Base-by-base conservation (phyloP, 2,113 vertebrate genomes). In the Sardina pilchardus region DNA sequence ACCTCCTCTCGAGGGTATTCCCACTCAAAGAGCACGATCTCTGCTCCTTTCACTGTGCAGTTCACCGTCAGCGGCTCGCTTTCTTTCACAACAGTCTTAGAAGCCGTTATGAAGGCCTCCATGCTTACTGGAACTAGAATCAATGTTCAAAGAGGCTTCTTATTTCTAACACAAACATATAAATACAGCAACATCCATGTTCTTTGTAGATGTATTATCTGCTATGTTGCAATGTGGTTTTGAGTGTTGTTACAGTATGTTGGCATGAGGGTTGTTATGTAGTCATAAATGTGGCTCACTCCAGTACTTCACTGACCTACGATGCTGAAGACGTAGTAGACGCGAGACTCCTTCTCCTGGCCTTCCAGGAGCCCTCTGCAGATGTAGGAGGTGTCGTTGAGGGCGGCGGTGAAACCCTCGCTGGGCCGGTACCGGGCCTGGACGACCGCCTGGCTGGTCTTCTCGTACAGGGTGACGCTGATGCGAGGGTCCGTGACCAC, bases 11-110 rank as follows among this genome's bases (percentile, higher is more conserved):
- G 95, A 44, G 98, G 97, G 47, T 95, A 95, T 0, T 93, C 93
- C 98, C 98, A 99, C 75, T 91, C 92, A 89, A 99, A 99, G 90
- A 56, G 92, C 87, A 97, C 95, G 3, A 99, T 91, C 86, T 98
- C 95, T 0, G 95, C 96, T 81, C 95, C 96, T 0, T 95, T 95
- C 85, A 97, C 96, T 0, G 97, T 96, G 93, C 98, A 99, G 93
- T 96, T 96, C 71, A 99, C 89, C 0, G 94, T 96, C 81, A 99
- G 88, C 0, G 96, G 94, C 89, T 99, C 97, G 0, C 97, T 97
- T 91, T 94, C 95, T 83, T 96, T 98, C 90, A 99, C 95, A 84
- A 98, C 82, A 0, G 95, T 97, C 94, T 97, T 96, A 48, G 96
- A 96, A 0, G 96, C 96, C 0, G 94, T 97, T 93, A 99, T 94